These are phyloP conservation scores for Rhyacophila evoluta DNA, from an alignment of 2,888 invertebrate species.

Conservation along the genomic window DNA sequence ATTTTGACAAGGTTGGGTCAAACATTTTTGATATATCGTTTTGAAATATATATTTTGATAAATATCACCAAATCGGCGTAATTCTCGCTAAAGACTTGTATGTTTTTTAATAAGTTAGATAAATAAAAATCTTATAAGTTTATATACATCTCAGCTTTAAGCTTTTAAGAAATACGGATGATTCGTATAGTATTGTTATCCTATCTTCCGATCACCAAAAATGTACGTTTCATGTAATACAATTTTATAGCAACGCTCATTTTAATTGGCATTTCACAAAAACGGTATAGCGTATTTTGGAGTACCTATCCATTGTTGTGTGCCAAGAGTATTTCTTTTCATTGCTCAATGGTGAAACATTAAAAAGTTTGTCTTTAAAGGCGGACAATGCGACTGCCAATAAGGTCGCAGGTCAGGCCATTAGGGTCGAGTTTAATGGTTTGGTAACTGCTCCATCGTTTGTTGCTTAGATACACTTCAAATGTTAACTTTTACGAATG, in stretches of 20 bases:
- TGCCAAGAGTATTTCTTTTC: background rate
- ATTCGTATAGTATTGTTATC: no score
- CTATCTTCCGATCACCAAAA: no score
- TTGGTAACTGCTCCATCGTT: slow-evolving; percentile 37
- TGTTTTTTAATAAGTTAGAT: no score
- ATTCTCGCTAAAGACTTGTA: no score
- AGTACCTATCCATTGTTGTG: background rate
- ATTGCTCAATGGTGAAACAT: slow-evolving; percentile 32
- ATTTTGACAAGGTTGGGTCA: no score
- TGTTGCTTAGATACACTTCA: background rate
- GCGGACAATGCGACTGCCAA: slow-evolving; percentile 43
- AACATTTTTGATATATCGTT: no score
- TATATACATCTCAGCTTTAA: no score
- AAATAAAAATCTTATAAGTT: no score
- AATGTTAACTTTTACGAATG: background rate
- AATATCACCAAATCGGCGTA: no score
- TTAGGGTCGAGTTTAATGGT: slow-evolving; percentile 42
- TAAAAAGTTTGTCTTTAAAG: slow-evolving; percentile 44
- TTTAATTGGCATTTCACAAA: background rate
- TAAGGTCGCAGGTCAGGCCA: slow-evolving; percentile 43
- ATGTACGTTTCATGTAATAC: no score
- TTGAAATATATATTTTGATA: no score
- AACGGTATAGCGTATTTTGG: background rate
- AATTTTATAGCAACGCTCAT: background rate
- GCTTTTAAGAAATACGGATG: no score